Evolutionary conservation across 2,888 invertebrate species (phyloP), one percentile per base, ranked within the genome.

Genomic region (Gerris lacustris): DNA sequence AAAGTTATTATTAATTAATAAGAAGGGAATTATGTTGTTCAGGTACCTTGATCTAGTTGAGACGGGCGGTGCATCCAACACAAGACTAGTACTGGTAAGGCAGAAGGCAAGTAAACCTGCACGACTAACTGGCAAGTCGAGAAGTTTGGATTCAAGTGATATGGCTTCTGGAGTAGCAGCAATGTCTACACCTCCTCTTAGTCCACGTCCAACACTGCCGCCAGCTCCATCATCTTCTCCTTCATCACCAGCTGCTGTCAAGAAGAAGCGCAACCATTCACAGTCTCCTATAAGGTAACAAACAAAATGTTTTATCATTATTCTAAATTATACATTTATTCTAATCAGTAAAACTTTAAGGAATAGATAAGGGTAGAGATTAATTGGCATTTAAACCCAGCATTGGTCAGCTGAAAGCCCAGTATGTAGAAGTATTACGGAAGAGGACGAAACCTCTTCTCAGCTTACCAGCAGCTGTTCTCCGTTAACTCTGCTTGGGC

Each of bases 81-180:
- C 76, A 80, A 72, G 76, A 45, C 75, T 77, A 17, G 78, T 79
- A 18, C 73, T 76, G 31, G 78, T 77, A 6, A 78, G 80, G 69
- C 78, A 79, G 68, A 76, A 77, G 0, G 64, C 64, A 9, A 15
- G n/a, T 31, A 79, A 80, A 73, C 80, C 81, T 15, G 86, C 87
- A 0, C 83, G 85, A 72, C 80, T 90, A 66, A 86, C 86, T 76
- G 90, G 90, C 0, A 91, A 91, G 79, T 92, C 92, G 0, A 88
- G 88, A 76, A 93, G 92, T 77, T 82, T 94, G 63, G 94, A 94
- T 79, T 93, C 92, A 0, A 90, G 91, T 77, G 92, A 92, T 79
- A 83, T 92, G 76, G 72, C 73, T 6, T 72, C 73, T 55, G 75
- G 75, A 2, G 72, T 72, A 31, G 68, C 72, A 43, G 71, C 66